phyloP scores from a whole-genome alignment of 2,113 vertebrate species.

The Sciurus niger region DNA sequence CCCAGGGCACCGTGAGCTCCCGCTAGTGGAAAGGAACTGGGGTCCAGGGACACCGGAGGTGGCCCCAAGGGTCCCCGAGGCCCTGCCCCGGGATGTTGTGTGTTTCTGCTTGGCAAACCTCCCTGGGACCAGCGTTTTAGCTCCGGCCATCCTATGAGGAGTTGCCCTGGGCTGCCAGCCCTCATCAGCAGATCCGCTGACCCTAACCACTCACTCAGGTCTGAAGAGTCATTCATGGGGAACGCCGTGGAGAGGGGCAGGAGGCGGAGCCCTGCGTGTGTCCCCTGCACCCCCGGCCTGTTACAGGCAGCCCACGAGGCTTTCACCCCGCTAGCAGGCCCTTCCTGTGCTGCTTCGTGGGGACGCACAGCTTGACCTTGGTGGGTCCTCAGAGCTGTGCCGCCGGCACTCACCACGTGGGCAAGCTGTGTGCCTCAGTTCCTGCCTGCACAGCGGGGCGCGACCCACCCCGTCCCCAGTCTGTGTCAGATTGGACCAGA shows the following conservation, averaged over 20 bases:
- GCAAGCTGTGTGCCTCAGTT: background rate
- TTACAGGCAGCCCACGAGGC: no score
- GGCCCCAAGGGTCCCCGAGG: background rate
- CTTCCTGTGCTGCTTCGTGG: no score
- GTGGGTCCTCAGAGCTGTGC: rapidly evolving
- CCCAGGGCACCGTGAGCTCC: rapidly evolving
- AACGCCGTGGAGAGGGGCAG: no score
- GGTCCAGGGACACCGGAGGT: background rate
- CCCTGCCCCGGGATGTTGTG: no score
- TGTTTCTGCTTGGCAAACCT: no score
- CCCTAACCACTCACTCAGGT: background rate
- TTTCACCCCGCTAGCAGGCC: no score
- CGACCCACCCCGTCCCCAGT: background rate
- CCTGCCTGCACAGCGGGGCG: background rate
- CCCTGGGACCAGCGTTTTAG: no score
- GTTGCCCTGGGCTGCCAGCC: background rate
- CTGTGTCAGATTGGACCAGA: background rate
- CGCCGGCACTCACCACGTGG: no score
- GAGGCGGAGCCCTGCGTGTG: no score
- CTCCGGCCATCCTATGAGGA: background rate
- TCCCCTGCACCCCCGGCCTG: background rate
- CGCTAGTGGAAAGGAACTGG: no score
- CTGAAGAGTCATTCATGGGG: no score
- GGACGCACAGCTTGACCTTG: no score
- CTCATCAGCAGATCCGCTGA: background rate